phyloP scores from a whole-genome alignment of 2,888 invertebrate species.

The Trilocha varians region DNA sequence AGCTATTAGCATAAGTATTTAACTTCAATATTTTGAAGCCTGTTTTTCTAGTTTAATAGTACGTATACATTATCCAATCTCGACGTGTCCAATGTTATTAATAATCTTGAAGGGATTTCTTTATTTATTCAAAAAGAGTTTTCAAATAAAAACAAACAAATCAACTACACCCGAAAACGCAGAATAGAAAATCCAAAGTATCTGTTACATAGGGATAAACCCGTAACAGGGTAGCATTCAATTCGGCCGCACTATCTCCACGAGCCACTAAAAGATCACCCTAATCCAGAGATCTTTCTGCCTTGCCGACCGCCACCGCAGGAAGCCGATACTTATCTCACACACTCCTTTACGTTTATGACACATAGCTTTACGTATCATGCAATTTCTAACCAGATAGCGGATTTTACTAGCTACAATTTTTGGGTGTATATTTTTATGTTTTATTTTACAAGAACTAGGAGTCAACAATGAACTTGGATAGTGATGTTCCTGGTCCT shows the following conservation, averaged over 20 bases:
- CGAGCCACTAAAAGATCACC: constrained; percentile 45
- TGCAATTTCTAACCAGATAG: constrained; percentile 9
- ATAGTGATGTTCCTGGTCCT: no score
- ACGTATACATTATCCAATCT: no score
- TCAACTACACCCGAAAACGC: constrained; percentile 8
- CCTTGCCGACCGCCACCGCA: not conserved
- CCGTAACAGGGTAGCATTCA: constrained; percentile 52
- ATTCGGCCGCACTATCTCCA: constrained; percentile 48
- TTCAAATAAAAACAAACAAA: not conserved
- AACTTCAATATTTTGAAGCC: no score
- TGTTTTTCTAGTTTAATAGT: no score
- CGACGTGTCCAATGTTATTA: no score
- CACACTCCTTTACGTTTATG: constrained; percentile 2
- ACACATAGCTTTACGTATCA: not conserved
- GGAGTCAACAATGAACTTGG: no score
- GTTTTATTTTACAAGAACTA: not conserved
- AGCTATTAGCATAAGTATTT: no score
- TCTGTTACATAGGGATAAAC: constrained; percentile 53
- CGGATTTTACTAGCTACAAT: constrained; percentile 29
- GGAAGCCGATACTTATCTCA: constrained; percentile 2
- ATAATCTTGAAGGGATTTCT: no score
- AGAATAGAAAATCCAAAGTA: constrained; percentile 38
- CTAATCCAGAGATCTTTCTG: constrained; percentile 36
- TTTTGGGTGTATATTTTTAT: constrained; percentile 28
- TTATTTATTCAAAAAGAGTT: no score